Evolutionary conservation across 2,797 vertebrate species (phyloP).

Genomic region (Furcifer pardalis): DNA sequence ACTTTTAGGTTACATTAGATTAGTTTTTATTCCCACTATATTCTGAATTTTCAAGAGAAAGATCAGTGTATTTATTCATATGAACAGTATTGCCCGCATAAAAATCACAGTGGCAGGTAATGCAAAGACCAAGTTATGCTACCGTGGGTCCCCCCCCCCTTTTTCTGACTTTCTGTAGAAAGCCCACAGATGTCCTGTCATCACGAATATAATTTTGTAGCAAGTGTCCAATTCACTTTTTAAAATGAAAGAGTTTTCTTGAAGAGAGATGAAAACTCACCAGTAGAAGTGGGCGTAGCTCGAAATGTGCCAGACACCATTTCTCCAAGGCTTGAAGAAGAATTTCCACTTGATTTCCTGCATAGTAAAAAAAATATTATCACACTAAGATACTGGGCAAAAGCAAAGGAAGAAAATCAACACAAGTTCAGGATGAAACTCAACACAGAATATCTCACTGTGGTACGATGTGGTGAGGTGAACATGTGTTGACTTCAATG

Average conservation of each 20-base stretch:
- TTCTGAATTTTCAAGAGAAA: not conserved
- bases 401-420: not conserved
- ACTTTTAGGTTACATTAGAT: not conserved
- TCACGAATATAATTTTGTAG: not conserved
- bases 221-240: constrained; percentile 1
- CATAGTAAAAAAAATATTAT: constrained; percentile 44
- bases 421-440: not conserved
- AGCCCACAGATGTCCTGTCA: not conserved
- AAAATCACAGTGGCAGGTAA: not conserved
- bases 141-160: too few species aligned
- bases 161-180: not conserved
- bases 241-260: constrained; percentile 13
- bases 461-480: too few species aligned
- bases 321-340: constrained; percentile 97
- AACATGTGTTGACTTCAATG: too few species aligned
- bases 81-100: not conserved
- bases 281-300: constrained; percentile 90
- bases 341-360: constrained; percentile 96
- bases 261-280: constrained; percentile 69
- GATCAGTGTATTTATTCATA: not conserved
- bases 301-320: constrained; percentile 97
- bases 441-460: too few species aligned
- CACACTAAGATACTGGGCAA: constrained; percentile 22
- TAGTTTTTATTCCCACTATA: not conserved
- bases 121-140: not conserved